Percentiles rank a stretch among this genome's conserved stretches.
Conservation (phyloP, 2,888 invertebrate genomes). For the Ornithoptera alexandrae region DNA sequence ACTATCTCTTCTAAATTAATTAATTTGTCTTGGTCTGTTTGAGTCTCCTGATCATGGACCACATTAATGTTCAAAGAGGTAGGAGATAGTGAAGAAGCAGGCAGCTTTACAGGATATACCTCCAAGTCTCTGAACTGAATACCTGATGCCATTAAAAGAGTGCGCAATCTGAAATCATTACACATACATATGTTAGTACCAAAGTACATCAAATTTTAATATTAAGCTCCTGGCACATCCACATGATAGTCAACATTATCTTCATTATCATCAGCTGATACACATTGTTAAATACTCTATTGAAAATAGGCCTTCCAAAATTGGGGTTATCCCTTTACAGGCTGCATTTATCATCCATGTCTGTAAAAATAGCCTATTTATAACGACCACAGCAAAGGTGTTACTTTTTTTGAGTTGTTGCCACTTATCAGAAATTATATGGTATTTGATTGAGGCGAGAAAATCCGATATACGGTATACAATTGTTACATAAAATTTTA, state of each 20-base stretch:
- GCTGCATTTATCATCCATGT: too few relatives aligned
- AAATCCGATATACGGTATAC: too few relatives aligned
- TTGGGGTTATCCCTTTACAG: too few relatives aligned
- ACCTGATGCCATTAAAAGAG: constrained; percentile 38
- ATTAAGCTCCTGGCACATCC: background rate
- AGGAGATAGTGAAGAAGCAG: constrained; percentile 38
- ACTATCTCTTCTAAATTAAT: constrained; percentile 25
- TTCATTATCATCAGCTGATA: too few relatives aligned
- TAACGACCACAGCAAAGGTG: too few relatives aligned
- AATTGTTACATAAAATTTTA: too few relatives aligned
- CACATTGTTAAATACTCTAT: too few relatives aligned
- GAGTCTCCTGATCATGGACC: constrained; percentile 51
- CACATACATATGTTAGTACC: background rate
- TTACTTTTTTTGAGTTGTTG: too few relatives aligned
- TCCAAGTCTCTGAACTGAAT: background rate
- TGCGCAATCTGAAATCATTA: constrained; percentile 29
- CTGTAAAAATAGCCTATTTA: too few relatives aligned
- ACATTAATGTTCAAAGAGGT: constrained; percentile 17
- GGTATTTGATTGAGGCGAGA: too few relatives aligned
- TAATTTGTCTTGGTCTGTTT: constrained; percentile 46
- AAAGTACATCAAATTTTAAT: background rate
- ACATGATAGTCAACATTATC: background rate
- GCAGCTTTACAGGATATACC: constrained; percentile 43
- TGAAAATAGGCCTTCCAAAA: too few relatives aligned
- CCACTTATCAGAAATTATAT: too few relatives aligned